Evolutionary conservation across 2,888 invertebrate species (phyloP).

Genomic region (Eilema depressum): DNA sequence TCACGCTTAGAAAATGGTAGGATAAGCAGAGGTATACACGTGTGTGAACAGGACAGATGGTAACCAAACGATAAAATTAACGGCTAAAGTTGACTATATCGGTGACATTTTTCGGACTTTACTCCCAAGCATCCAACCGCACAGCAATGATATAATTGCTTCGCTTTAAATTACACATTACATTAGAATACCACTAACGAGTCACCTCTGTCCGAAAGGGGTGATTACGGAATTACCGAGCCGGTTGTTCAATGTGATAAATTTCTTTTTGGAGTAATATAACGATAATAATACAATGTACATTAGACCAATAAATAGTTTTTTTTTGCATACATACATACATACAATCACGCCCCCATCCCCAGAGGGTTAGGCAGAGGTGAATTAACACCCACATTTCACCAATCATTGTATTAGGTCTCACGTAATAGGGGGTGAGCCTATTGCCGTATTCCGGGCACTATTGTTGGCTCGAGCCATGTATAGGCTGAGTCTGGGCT

Average conservation of each 20-base stretch:
- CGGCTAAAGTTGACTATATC: background rate
- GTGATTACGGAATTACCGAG: background rate
- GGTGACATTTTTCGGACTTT: background rate
- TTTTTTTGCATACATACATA: no score
- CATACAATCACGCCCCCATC: no score
- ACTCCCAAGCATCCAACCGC: background rate
- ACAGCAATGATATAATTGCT: background rate
- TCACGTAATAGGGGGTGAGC: no score
- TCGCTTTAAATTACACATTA: background rate
- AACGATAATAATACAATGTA: background rate
- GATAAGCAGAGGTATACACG: background rate
- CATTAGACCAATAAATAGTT: constrained; percentile 1
- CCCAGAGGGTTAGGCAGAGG: no score
- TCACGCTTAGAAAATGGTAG: no score
- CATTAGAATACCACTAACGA: constrained; percentile 1
- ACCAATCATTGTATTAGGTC: no score
- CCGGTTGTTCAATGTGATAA: constrained; percentile 17
- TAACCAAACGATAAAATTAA: background rate
- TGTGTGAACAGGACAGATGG: background rate
- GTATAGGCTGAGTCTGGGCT: no score
- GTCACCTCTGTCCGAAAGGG: background rate
- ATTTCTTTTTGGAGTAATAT: constrained; percentile 19
- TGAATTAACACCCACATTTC: no score
- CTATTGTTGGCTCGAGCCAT: no score
- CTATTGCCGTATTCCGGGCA: no score